These are phyloP conservation scores for Euborellia annulipes DNA, from an alignment of 1,140 invertebrate species.

Conservation along the genomic window DNA sequence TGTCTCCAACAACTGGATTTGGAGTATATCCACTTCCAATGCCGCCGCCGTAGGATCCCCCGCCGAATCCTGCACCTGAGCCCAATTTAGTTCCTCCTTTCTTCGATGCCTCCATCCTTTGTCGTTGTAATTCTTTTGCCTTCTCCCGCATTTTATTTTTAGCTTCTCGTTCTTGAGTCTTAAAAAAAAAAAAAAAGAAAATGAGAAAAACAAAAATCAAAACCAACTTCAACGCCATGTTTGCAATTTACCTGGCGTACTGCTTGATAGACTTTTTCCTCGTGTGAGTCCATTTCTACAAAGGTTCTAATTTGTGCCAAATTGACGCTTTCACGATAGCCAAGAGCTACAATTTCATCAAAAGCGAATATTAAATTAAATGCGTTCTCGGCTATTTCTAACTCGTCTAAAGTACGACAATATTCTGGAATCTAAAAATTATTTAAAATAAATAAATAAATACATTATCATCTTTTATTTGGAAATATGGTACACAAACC, in stretches of 20 bases:
- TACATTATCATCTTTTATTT: no score
- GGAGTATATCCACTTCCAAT: slow-evolving; percentile 32
- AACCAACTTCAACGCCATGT: no score
- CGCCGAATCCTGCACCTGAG: slow-evolving; percentile 38
- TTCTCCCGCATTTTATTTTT: slow-evolving; percentile 95
- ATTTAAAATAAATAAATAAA: slow-evolving; percentile 1
- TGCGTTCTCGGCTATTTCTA: slow-evolving; percentile 88
- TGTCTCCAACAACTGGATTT: slow-evolving; percentile 31
- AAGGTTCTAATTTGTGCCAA: slow-evolving; percentile 96
- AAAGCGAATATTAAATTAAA: slow-evolving; percentile 99
- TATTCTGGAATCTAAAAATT: slow-evolving; percentile 77
- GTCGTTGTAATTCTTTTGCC: slow-evolving; percentile 85
- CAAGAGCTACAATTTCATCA: slow-evolving; percentile 97
- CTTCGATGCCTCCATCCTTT: slow-evolving; percentile 68
- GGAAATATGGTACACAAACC: slow-evolving; percentile 39
- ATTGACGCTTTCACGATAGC: slow-evolving; percentile 97
- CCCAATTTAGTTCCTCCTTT: slow-evolving; percentile 36
- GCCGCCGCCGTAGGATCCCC: no score
- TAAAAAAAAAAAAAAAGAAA: slow-evolving; percentile 15
- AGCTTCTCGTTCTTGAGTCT: slow-evolving; percentile 95
- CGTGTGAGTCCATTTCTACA: slow-evolving; percentile 99
- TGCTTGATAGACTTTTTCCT: slow-evolving; percentile 95
- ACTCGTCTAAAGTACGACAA: slow-evolving; percentile 77
- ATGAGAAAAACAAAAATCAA: not conserved
- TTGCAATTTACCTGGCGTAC: slow-evolving; percentile 66